These are phyloP conservation scores for Pygocentrus nattereri DNA, from an alignment of 2,797 vertebrate genomes.

Conservation along the genomic window DNA sequence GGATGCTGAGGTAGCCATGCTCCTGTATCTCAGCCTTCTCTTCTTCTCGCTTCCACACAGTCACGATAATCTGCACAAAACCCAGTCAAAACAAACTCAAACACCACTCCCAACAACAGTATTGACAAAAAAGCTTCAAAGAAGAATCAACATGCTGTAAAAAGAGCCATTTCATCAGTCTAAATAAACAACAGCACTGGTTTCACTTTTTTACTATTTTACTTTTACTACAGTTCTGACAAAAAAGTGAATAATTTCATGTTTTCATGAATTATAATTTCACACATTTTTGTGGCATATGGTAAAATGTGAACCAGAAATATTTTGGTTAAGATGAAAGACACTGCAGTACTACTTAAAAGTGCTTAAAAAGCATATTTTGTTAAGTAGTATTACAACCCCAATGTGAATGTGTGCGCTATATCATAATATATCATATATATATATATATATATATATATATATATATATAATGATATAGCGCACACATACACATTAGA, in stretches of 20 bases:
- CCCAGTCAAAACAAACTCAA: slow-evolving; percentile 30
- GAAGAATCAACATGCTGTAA: not conserved
- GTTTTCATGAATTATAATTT: too few species aligned
- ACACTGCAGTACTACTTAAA: not conserved
- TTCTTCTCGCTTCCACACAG: slow-evolving; percentile 90
- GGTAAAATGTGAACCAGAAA: not conserved
- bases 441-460: too few species aligned
- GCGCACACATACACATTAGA: not conserved
- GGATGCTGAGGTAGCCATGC: slow-evolving; percentile 88
- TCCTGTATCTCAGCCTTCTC: slow-evolving; percentile 89
- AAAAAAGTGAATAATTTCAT: not conserved
- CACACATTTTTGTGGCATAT: too few species aligned
- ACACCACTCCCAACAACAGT: not conserved
- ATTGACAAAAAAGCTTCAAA: not conserved
- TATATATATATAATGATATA: too few species aligned
- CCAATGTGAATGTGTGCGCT: too few species aligned
- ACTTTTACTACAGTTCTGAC: too few species aligned
- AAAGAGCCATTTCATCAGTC: too few species aligned
- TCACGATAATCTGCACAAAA: slow-evolving; percentile 88
- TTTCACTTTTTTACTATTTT: too few species aligned
- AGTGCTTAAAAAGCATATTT: not conserved
- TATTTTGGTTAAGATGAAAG: not conserved
- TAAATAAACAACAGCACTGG: not conserved
- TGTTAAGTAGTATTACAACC: not conserved
- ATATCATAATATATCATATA: too few species aligned